These are phyloP conservation scores for Hirundo rustica DNA, from an alignment of 2,797 vertebrate genomes.

Conservation along the genomic window DNA sequence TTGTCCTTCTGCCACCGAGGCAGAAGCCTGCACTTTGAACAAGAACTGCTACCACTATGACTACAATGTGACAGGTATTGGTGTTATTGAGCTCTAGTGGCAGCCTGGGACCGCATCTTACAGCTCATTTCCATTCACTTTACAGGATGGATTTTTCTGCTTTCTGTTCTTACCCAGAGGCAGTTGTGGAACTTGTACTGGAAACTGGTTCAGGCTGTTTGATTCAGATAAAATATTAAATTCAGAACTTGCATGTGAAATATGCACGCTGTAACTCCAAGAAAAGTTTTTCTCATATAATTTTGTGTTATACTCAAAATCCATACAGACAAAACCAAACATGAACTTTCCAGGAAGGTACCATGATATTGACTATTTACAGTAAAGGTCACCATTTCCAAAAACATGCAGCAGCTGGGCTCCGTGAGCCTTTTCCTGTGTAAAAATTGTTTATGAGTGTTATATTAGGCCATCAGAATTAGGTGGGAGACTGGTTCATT, in stretches of 20 bases:
- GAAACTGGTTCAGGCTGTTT: not conserved
- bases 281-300: not conserved
- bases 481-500: not conserved
- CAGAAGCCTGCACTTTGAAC: slow-evolving; percentile 88
- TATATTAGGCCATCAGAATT: slow-evolving; percentile 33
- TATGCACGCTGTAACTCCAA: not conserved
- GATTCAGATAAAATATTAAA: not conserved
- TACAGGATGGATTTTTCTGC: not conserved
- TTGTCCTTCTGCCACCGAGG: slow-evolving; percentile 84
- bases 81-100: not conserved
- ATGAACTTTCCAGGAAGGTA: not conserved
- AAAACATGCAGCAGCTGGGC: not conserved
- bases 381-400: not conserved
- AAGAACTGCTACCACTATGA: slow-evolving; percentile 97
- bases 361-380: not conserved
- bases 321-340: not conserved
- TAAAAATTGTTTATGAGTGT: slow-evolving; percentile 32
- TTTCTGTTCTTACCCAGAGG: not conserved
- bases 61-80: slow-evolving; percentile 95
- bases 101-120: not conserved
- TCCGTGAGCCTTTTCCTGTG: not conserved
- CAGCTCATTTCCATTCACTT: not conserved
- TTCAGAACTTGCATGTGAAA: not conserved
- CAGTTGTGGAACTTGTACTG: not conserved
- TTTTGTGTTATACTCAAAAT: not conserved